A percentile compares a stretch with the other conserved stretches of the same genome.
Evolutionary conservation across 2,797 vertebrate species (phyloP).

Genomic region (Sebastes oblongus): DNA sequence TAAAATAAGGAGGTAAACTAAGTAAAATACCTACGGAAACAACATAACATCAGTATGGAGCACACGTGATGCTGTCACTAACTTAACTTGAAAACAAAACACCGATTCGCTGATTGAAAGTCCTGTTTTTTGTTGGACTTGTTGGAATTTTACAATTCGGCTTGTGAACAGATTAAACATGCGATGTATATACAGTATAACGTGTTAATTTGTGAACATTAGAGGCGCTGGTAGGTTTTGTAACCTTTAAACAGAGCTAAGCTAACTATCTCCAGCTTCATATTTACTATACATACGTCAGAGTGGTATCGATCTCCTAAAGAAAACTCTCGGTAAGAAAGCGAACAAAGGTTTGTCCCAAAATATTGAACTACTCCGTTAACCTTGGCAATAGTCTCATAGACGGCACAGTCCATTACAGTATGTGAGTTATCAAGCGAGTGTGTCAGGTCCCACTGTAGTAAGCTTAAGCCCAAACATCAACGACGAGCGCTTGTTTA

Average conservation of each 20-base stretch:
- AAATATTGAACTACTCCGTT: constrained; percentile 13
- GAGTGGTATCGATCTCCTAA: neutral
- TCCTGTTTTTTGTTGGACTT: too few species aligned
- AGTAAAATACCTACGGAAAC: too few species aligned
- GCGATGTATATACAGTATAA: neutral
- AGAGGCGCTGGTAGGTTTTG: neutral
- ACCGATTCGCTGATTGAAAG: too few species aligned
- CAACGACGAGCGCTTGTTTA: constrained; percentile 74
- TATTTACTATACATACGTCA: neutral
- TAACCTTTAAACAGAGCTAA: neutral
- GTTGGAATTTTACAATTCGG: neutral
- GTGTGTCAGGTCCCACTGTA: constrained; percentile 46
- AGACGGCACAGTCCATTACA: constrained; percentile 31
- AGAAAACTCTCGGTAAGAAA: neutral
- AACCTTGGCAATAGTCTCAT: constrained; percentile 9
- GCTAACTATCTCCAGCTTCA: neutral
- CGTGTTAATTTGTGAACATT: neutral
- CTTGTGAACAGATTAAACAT: neutral
- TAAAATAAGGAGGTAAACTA: too few species aligned
- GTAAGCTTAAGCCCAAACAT: constrained; percentile 70
- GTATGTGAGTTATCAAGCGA: constrained; percentile 31
- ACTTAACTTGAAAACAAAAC: too few species aligned
- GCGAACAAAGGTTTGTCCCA: neutral
- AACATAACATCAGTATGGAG: too few species aligned
- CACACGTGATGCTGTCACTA: too few species aligned